These are phyloP conservation scores for Lochmaea crataegi DNA, from an alignment of 2,888 invertebrate species.

Conservation along the genomic window DNA sequence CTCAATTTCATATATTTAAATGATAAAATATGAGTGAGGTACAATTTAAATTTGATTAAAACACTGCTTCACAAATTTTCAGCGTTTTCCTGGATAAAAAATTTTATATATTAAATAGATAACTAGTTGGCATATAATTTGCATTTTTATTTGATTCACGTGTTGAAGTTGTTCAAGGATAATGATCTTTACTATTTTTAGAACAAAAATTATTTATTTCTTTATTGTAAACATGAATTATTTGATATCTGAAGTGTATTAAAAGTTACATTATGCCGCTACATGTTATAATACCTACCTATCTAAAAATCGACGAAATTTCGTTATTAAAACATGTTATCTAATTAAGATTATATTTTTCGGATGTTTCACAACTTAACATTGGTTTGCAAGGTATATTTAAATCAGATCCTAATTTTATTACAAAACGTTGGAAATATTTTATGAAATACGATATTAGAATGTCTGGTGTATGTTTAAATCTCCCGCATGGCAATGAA, in stretches of 20 bases:
- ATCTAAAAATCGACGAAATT: not conserved
- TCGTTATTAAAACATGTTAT: not conserved
- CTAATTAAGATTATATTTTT: not conserved
- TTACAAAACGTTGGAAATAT: slow-evolving; percentile 21
- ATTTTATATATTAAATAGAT: no score
- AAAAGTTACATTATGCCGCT: not conserved
- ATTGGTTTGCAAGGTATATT: slow-evolving; percentile 31
- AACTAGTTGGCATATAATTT: slow-evolving; percentile 7
- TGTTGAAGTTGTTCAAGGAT: slow-evolving; percentile 24
- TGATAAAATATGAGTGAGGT: no score
- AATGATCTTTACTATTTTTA: slow-evolving; percentile 24
- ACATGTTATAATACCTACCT: not conserved
- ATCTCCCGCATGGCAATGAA: not conserved
- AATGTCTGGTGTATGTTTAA: not conserved
- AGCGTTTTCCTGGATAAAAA: not conserved
- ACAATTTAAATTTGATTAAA: no score
- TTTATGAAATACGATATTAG: slow-evolving; percentile 7
- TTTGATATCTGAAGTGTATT: not conserved
- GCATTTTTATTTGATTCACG: slow-evolving; percentile 15
- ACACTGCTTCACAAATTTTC: no score
- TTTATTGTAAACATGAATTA: slow-evolving; percentile 5
- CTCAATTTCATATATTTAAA: no score
- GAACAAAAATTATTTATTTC: slow-evolving; percentile 24
- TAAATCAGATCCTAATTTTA: slow-evolving; percentile 34
- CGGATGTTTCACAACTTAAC: slow-evolving; percentile 11